Conservation (phyloP, 2,113 vertebrate species). For the Pluvianellus socialis region DNA sequence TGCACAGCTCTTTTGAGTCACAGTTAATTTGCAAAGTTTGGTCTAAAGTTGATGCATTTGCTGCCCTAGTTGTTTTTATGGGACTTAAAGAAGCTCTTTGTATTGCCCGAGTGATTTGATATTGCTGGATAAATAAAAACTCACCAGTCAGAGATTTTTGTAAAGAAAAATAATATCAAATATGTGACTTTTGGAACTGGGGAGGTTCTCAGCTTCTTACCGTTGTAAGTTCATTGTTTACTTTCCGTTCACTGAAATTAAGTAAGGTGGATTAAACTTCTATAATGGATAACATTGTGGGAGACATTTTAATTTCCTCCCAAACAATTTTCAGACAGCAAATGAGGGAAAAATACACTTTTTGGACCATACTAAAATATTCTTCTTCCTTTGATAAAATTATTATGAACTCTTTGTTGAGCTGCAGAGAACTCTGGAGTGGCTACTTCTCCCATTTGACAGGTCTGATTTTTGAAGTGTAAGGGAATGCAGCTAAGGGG, state of each 20-base stretch:
- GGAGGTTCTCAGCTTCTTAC: accelerated
- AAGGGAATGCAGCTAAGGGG: background rate
- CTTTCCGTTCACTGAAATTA: background rate
- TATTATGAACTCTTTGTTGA: background rate
- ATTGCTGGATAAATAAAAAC: background rate
- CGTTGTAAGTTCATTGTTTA: background rate
- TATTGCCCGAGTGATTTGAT: background rate
- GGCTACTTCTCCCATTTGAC: background rate
- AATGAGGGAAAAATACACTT: background rate
- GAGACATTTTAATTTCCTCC: background rate
- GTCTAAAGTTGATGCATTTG: background rate
- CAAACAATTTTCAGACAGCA: background rate
- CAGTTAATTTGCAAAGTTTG: background rate
- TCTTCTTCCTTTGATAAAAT: background rate
- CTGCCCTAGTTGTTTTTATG: background rate
- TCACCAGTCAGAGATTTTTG: background rate
- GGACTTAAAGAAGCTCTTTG: background rate
- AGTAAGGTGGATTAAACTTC: background rate
- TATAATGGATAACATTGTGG: background rate
- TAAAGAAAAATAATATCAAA: background rate
- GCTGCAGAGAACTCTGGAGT: background rate
- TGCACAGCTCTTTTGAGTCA: background rate
- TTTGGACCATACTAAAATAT: background rate
- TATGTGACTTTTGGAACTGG: background rate
- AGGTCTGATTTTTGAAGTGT: background rate